These are phyloP conservation scores for Thalassarche chlororhynchos DNA, from an alignment of 2,113 vertebrate genomes.

Conservation along the genomic window DNA sequence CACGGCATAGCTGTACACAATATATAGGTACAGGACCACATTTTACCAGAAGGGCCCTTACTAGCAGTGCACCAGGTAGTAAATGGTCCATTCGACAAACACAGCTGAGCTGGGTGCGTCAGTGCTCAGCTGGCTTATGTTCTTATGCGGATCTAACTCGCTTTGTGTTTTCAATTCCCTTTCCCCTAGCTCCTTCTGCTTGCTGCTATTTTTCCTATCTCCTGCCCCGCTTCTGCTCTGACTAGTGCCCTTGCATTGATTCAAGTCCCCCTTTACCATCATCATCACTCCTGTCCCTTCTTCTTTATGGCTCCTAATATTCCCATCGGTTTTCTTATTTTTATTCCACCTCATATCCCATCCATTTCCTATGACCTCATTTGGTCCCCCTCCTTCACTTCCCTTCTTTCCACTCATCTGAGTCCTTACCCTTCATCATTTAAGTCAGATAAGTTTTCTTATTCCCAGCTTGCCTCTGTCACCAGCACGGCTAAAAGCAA, in stretches of 20 bases:
- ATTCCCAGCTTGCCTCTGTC: not conserved
- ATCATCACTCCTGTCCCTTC: not conserved
- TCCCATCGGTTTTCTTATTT: not conserved
- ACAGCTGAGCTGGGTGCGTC: accelerated
- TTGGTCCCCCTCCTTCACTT: not conserved
- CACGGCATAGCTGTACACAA: not conserved
- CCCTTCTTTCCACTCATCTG: not conserved
- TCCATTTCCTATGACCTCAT: not conserved
- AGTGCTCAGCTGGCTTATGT: not conserved
- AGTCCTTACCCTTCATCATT: not conserved
- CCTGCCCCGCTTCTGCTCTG: not conserved
- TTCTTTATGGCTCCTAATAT: not conserved
- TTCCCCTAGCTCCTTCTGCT: not conserved
- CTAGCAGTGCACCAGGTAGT: accelerated
- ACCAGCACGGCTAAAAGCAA: not conserved
- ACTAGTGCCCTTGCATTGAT: not conserved
- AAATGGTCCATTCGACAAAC: not conserved
- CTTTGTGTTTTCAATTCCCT: not conserved
- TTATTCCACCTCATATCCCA: not conserved
- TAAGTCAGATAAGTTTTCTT: not conserved
- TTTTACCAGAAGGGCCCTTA: not conserved
- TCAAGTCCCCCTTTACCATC: not conserved
- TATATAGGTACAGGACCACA: not conserved
- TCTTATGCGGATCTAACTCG: not conserved
- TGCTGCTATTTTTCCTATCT: not conserved